Percentiles rank a stretch among this genome's conserved stretches.
Conservation (phyloP, 2,888 invertebrate species). For the Lithophane socia region DNA sequence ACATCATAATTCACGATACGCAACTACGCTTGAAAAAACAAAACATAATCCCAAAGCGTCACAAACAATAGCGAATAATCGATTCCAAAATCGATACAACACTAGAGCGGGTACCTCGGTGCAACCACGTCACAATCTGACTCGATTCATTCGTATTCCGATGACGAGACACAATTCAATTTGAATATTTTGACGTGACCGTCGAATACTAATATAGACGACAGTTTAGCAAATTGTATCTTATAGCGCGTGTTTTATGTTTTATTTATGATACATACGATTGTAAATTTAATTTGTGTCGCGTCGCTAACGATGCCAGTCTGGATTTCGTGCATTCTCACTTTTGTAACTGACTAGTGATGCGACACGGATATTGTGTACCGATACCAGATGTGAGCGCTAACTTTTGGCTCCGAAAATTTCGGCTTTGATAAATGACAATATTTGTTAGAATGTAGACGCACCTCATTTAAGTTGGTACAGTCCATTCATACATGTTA, state of each 20-base stretch:
- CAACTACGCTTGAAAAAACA: constrained; percentile 71
- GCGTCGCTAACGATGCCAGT: constrained; percentile 66
- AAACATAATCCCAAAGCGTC: constrained; percentile 68
- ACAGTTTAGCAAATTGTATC: constrained; percentile 87
- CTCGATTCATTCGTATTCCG: constrained; percentile 83
- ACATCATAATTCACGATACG: constrained; percentile 69
- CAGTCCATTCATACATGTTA: constrained; percentile 74
- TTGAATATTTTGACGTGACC: constrained; percentile 86
- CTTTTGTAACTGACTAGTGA: constrained; percentile 63
- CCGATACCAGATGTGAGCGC: constrained; percentile 29
- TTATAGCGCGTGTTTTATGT: constrained; percentile 80
- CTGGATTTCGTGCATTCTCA: constrained; percentile 66
- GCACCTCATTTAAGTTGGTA: constrained; percentile 77
- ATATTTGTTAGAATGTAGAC: constrained; percentile 64
- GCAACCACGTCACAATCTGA: constrained; percentile 76
- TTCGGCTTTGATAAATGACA: constrained; percentile 71
- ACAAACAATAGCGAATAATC: constrained; percentile 76
- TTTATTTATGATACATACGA: constrained; percentile 84
- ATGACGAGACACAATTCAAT: constrained; percentile 83
- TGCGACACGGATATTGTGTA: constrained; percentile 47
- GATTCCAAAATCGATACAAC: constrained; percentile 77
- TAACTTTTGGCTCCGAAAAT: constrained; percentile 40
- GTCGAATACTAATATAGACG: constrained; percentile 82
- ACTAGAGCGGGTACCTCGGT: constrained; percentile 76
- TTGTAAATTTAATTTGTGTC: constrained; percentile 81